A percentile compares a stretch with the other conserved stretches of the same genome.
Conservation (phyloP, 2,113 vertebrate species). For the Hirundichthys speculiger region DNA sequence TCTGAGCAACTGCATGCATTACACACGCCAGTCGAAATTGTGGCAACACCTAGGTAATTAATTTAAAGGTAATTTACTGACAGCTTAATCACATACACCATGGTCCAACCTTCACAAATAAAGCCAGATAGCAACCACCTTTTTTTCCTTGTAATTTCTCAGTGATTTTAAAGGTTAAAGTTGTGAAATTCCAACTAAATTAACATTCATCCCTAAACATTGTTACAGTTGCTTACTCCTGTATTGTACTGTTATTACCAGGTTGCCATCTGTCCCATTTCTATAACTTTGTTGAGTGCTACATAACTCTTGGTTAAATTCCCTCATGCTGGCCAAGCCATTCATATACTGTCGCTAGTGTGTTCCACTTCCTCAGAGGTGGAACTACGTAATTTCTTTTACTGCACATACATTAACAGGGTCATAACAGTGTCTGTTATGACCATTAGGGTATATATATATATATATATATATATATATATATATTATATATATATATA, state of each 20-base stretch:
- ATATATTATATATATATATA: no score
- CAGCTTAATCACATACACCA: conserved; percentile 18
- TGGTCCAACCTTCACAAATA: conserved; percentile 3
- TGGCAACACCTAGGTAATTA: no score
- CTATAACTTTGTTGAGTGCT: conserved; percentile 26
- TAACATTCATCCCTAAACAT: conserved; percentile 38
- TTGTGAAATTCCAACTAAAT: conserved; percentile 15
- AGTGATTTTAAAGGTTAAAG: conserved; percentile 21
- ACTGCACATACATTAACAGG: no score
- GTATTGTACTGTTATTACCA: conserved; percentile 30
- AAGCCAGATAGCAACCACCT: conserved; percentile 7
- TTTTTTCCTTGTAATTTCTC: conserved; percentile 3
- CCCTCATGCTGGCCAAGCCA: conserved; percentile 33
- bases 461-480: no score
- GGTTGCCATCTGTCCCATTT: conserved; percentile 52
- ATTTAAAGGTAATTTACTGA: neutral
- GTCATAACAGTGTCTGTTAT: no score
- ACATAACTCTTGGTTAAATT: conserved; percentile 24
- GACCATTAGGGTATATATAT: no score
- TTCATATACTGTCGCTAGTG: no score
- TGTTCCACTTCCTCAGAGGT: no score
- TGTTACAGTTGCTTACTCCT: conserved; percentile 16
- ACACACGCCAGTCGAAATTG: neutral
- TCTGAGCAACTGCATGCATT: neutral
- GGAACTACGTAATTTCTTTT: no score